Percentiles rank a stretch among this genome's conserved stretches.
Conservation (phyloP, 2,113 vertebrate species). For the Piprites chloris region DNA sequence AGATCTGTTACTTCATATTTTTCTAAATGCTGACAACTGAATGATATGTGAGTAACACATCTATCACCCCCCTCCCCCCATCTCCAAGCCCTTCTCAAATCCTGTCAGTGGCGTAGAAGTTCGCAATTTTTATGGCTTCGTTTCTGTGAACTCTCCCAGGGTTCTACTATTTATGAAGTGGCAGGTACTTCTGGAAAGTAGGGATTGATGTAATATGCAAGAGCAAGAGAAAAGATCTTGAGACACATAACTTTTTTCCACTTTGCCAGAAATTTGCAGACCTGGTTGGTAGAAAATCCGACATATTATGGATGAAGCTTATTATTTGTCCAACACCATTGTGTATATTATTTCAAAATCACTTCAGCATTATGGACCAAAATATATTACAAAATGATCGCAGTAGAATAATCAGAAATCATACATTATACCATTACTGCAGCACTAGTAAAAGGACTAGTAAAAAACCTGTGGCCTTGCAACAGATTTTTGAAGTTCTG, state of each 20-base stretch:
- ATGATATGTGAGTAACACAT: background rate
- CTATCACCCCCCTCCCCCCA: background rate
- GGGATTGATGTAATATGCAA: conserved; percentile 32
- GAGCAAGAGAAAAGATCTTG: background rate
- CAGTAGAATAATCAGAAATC: background rate
- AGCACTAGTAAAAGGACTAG: background rate
- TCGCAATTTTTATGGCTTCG: background rate
- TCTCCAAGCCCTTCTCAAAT: background rate
- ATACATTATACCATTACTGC: background rate
- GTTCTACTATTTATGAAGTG: conserved; percentile 26
- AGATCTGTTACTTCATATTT: background rate
- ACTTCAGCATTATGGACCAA: background rate
- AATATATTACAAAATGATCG: background rate
- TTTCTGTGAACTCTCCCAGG: conserved; percentile 31
- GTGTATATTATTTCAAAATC: background rate
- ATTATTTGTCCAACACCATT: background rate
- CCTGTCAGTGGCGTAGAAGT: background rate
- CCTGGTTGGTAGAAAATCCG: background rate
- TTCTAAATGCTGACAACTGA: background rate
- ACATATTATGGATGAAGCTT: background rate
- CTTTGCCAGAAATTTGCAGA: background rate
- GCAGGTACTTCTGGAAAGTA: conserved; percentile 19
- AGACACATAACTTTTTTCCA: background rate
- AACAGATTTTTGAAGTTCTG: background rate
- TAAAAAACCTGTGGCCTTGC: background rate